A percentile compares a stretch with the other conserved stretches of the same genome.
Conservation (phyloP, 1,140 invertebrate species). For the Macrobrachium rosenbergii region DNA sequence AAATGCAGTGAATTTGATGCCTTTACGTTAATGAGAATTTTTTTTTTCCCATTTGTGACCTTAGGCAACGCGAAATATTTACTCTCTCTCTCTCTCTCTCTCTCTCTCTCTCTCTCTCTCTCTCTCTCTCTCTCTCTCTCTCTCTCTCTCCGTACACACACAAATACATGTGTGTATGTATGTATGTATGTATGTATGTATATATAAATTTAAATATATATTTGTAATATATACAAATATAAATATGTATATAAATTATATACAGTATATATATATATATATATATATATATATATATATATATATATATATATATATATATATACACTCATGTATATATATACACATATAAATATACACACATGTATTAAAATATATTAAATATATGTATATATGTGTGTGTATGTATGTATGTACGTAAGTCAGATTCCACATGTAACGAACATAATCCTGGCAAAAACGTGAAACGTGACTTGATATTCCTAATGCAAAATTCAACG, state of each 20-base stretch:
- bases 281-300: slow-evolving; percentile 5
- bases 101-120: no score
- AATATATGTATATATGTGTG: neutral
- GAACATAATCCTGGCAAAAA: no score
- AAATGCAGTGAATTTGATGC: no score
- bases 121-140: no score
- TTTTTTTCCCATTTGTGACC: no score
- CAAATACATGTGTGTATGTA: neutral
- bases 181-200: neutral
- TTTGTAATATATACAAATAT: no score
- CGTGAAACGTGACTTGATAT: no score
- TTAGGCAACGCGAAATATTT: no score
- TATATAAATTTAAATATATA: neutral
- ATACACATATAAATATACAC: neutral
- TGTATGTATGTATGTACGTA: neutral
- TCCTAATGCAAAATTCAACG: no score
- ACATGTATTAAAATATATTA: neutral
- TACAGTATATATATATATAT: slow-evolving; percentile 3
- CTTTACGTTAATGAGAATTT: no score
- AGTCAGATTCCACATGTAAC: no score
- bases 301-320: slow-evolving; percentile 19
- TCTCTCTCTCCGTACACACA: neutral
- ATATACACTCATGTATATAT: neutral
- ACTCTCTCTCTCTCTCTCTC: no score
- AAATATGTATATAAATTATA: slow-evolving; percentile 8